phyloP scores from a whole-genome alignment of 1,140 invertebrate genomes.

The Drosophila pectinifera region DNA sequence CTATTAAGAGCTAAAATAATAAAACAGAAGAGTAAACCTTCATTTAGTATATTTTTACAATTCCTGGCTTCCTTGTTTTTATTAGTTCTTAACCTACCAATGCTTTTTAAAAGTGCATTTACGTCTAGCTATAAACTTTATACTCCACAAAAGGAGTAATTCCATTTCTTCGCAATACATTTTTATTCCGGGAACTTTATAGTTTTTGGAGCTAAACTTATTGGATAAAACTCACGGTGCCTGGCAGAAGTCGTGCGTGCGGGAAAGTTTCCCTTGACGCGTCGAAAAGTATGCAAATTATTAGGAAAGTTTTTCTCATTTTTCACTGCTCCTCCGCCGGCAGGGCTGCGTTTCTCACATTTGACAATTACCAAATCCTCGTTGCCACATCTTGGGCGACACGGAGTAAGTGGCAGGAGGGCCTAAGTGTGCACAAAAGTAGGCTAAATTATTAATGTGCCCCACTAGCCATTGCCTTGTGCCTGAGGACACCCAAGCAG shows the following conservation, averaged over 20 bases:
- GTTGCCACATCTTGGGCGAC: conserved; percentile 44
- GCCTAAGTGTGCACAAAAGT: conserved; percentile 50
- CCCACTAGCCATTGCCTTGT: conserved; percentile 21
- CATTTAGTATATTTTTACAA: background rate
- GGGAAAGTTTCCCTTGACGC: conserved; percentile 54
- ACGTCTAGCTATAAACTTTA: background rate
- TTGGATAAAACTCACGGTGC: conserved; percentile 12
- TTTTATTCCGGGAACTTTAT: background rate
- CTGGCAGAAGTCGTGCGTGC: conserved; percentile 44
- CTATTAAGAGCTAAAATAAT: background rate
- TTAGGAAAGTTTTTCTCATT: conserved; percentile 78
- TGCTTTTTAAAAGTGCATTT: background rate
- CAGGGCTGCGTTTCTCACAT: conserved; percentile 41
- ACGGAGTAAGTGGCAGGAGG: conserved; percentile 16
- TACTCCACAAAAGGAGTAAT: background rate
- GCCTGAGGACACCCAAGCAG: conserved; percentile 8
- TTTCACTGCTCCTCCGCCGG: conserved; percentile 47
- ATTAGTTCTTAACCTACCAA: background rate
- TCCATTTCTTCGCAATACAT: background rate
- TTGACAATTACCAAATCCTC: conserved; percentile 68
- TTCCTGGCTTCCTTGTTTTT: too few species aligned
- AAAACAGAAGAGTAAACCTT: too few species aligned
- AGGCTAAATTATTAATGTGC: conserved; percentile 48
- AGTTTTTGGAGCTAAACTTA: background rate
- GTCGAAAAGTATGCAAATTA: conserved; percentile 81